phyloP scores from a whole-genome alignment of 2,797 vertebrate species.

The Carduelis carduelis region DNA sequence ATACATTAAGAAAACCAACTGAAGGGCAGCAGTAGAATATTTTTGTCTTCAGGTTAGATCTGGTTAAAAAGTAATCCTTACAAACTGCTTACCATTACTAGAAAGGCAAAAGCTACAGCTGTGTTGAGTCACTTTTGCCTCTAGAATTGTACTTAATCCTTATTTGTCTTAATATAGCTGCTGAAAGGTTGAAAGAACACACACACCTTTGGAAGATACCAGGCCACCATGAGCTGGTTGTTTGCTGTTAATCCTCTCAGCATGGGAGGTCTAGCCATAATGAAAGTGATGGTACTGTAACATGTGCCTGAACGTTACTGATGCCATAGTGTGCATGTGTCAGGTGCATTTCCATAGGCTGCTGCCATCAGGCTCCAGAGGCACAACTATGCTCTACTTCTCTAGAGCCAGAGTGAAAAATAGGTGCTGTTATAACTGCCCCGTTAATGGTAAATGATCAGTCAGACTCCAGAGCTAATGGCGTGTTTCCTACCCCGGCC shows the following conservation, averaged over 20 bases:
- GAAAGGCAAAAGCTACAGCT: slow-evolving; percentile 19
- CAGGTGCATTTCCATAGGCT: background rate
- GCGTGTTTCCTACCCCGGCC: background rate
- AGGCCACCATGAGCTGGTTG: background rate
- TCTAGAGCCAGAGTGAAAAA: background rate
- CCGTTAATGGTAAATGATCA: background rate
- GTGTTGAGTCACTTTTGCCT: background rate
- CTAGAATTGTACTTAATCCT: background rate
- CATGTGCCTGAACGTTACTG: background rate
- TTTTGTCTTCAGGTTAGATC: slow-evolving; percentile 27
- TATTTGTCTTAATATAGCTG: background rate
- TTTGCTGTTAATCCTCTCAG: slow-evolving; percentile 19
- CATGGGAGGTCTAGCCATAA: background rate
- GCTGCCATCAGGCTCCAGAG: background rate
- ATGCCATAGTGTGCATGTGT: background rate
- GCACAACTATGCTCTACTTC: background rate
- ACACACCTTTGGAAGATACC: slow-evolving; percentile 33
- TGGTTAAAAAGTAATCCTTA: background rate
- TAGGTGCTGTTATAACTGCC: background rate
- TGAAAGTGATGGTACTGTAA: slow-evolving; percentile 2
- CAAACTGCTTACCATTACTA: background rate
- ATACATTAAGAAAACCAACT: slow-evolving; percentile 42
- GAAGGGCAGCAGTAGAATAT: slow-evolving; percentile 16
- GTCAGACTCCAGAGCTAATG: background rate
- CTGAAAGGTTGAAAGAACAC: background rate